Evolutionary conservation across 2,797 vertebrate genomes (phyloP).

Genomic region (Protonibea diacanthus): DNA sequence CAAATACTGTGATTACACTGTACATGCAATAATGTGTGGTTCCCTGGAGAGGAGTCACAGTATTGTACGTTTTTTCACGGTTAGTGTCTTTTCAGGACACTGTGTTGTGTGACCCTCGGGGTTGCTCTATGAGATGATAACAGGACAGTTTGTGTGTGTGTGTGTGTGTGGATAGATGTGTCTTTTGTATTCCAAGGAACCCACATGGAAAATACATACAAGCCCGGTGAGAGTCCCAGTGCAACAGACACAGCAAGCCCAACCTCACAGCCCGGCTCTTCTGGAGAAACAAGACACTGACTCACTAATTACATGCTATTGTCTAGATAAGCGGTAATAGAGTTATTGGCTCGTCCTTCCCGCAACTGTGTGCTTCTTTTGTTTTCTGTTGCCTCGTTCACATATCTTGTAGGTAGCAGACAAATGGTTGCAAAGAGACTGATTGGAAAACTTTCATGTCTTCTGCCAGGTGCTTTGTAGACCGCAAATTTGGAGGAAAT

Average conservation of each 20-base stretch:
- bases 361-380: not conserved
- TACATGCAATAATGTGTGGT: slow-evolving; percentile 17
- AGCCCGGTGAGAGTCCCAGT: slow-evolving; percentile 29
- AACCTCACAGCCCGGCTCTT: slow-evolving; percentile 22
- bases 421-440: slow-evolving; percentile 19
- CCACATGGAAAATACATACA: slow-evolving; percentile 23
- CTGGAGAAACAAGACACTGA: slow-evolving; percentile 37
- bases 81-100: slow-evolving; percentile 49
- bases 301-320: slow-evolving; percentile 57
- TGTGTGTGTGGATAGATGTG: slow-evolving; percentile 19
- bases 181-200: slow-evolving; percentile 28
- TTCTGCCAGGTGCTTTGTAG: slow-evolving; percentile 27
- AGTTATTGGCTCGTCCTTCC: slow-evolving; percentile 24
- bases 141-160: slow-evolving; percentile 18
- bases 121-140: slow-evolving; percentile 46
- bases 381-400: slow-evolving; percentile 30
- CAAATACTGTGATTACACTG: slow-evolving; percentile 40
- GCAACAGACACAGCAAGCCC: slow-evolving; percentile 14
- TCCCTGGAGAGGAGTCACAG: slow-evolving; percentile 40
- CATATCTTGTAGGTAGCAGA: slow-evolving; percentile 20
- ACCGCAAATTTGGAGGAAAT: slow-evolving; percentile 17
- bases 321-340: slow-evolving; percentile 40
- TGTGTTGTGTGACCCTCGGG: slow-evolving; percentile 35
- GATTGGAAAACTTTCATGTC: slow-evolving; percentile 21
- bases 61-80: slow-evolving; percentile 32